phyloP scores from a whole-genome alignment of 2,888 invertebrate genomes.

The Biston stratarius region DNA sequence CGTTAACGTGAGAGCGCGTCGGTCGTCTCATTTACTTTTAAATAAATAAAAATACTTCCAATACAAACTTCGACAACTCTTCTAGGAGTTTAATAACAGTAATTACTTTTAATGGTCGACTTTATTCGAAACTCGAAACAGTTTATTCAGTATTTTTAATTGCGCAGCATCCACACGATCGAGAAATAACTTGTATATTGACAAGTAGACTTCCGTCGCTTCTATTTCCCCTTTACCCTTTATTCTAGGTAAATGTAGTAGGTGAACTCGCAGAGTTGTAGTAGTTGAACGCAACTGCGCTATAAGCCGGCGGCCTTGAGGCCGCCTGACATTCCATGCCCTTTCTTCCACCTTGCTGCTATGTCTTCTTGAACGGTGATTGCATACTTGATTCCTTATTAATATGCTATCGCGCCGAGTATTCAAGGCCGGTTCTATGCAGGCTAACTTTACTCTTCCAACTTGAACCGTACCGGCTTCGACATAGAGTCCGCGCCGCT shows the following conservation, averaged over 20 bases:
- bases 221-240: background rate
- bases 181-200: too few species aligned
- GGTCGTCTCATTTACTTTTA: too few species aligned
- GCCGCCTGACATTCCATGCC: constrained; percentile 78
- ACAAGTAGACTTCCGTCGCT: too few species aligned
- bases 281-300: constrained; percentile 38
- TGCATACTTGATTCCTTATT: constrained; percentile 81
- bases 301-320: constrained; percentile 68
- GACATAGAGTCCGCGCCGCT: constrained; percentile 32
- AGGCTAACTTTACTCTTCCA: constrained; percentile 40
- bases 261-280: background rate
- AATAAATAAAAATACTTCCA: too few species aligned
- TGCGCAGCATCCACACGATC: too few species aligned
- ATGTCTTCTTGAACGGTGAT: constrained; percentile 80
- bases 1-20: too few species aligned
- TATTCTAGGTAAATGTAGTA: background rate
- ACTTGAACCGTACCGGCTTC: constrained; percentile 36
- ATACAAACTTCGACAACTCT: too few species aligned
- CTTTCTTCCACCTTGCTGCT: constrained; percentile 84
- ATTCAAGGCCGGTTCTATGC: constrained; percentile 74
- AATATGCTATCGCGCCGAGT: constrained; percentile 77
- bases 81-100: too few species aligned
- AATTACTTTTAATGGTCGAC: too few species aligned
- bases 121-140: too few species aligned
- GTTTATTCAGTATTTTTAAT: too few species aligned